These are phyloP conservation scores for Pluvianellus socialis DNA, from an alignment of 2,113 vertebrate genomes.

Conservation along the genomic window DNA sequence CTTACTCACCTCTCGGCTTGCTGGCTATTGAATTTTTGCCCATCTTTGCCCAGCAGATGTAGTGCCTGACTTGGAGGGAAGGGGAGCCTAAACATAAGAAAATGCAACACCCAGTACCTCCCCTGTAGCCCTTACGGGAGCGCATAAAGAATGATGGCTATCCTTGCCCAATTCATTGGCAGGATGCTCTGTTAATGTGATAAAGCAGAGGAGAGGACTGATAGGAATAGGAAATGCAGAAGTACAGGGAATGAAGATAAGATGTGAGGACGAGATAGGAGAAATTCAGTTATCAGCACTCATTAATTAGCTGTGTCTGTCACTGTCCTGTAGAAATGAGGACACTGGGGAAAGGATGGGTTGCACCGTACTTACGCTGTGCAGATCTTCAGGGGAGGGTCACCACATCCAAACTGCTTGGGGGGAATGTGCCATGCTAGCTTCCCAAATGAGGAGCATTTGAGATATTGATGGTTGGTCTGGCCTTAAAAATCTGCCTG, in stretches of 20 bases:
- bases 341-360: background rate
- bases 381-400: background rate
- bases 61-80: background rate
- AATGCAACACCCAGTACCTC: background rate
- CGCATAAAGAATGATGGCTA: background rate
- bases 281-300: background rate
- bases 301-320: background rate
- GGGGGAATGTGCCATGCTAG: background rate
- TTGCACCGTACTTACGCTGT: background rate
- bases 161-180: background rate
- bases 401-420: background rate
- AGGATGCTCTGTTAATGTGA: background rate
- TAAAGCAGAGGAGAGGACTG: background rate
- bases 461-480: background rate
- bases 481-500: background rate
- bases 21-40: background rate
- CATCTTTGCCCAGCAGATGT: background rate
- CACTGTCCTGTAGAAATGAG: background rate
- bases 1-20: accelerated
- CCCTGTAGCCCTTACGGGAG: background rate
- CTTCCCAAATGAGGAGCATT: background rate
- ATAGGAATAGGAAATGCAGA: background rate
- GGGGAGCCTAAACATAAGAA: background rate
- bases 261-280: background rate
- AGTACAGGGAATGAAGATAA: background rate